These are phyloP conservation scores for Okapia johnstoni DNA, from an alignment of 2,113 vertebrate genomes.

Conservation along the genomic window DNA sequence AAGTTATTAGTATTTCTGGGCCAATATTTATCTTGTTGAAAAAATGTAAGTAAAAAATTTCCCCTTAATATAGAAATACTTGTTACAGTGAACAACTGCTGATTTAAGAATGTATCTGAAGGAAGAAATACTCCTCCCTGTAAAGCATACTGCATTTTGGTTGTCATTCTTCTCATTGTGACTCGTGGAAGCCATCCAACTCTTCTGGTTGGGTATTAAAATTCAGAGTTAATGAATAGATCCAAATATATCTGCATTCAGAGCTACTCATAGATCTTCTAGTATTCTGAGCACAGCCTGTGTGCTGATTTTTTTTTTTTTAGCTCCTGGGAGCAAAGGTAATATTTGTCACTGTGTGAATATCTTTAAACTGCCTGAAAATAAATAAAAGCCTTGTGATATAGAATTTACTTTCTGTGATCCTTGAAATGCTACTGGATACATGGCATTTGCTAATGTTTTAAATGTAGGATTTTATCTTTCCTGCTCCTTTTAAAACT, in stretches of 20 bases:
- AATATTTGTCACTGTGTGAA: constrained; percentile 30
- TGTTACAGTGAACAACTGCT: background rate
- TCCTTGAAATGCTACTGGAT: constrained; percentile 5
- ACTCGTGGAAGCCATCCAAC: background rate
- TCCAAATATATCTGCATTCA: constrained; percentile 42
- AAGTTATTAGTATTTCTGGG: background rate
- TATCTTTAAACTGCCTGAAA: constrained; percentile 35
- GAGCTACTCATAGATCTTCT: background rate
- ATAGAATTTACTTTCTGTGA: constrained; percentile 31
- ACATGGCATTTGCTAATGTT: constrained; percentile 21
- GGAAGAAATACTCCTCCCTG: background rate
- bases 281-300: background rate
- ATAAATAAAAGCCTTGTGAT: background rate
- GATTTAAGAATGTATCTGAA: background rate
- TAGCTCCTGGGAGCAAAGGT: background rate
- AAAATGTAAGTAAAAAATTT: background rate
- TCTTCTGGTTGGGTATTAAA: background rate
- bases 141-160: background rate
- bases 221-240: constrained; percentile 35
- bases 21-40: background rate
- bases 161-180: background rate
- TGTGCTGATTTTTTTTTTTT: background rate
- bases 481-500: background rate
- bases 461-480: background rate
- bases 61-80: background rate